Evolutionary conservation across 2,888 invertebrate genomes (phyloP), one percentile per base, ranked within the genome.

Genomic region (Anticlea derivata): DNA sequence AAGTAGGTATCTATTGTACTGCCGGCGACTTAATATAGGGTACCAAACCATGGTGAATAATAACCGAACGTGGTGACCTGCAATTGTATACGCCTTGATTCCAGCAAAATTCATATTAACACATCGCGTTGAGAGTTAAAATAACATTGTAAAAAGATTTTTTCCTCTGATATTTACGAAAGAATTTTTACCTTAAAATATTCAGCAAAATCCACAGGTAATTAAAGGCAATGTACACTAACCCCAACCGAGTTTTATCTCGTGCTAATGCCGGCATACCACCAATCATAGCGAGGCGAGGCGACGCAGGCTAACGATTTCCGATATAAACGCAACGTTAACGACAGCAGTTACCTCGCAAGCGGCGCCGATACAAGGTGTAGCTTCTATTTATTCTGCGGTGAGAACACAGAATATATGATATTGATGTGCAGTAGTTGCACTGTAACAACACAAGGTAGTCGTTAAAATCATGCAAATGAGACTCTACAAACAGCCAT

Each of bases 221-320:
- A 47, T 55, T 50, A 54, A 27, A 49, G 45, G 47, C 57, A 54
- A 61, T 57, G 58, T 48, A 64, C 55, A 60, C 59, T 58, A 60
- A 60, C 63, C 60, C 60, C 51, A 51, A 62, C 51, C 53, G 46
- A 33, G 65, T 70, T 72, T 69, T 71, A 66, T 73, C 52, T 49
- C 57, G 41, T 54, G 60, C 51, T 66, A 66, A 73, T 65, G 68
- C 72, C 59, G 61, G 71, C 53, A 51, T 58, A 70, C 80, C 79
- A 82, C 83, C 80, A 80, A 82, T 83, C 83, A 82, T 80, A 76
- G 74, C 74, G 70, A 73, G 63, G 73, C 74, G 71, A 73, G 63
- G 72, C 70, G 66, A 71, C 2, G 17, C 17, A 17, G 63, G 73
- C 75, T 80, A 78, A 80, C 80, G 80, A 78, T 80, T 82, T 83